Conservation (phyloP, 2,888 invertebrate genomes). For the Cordilura impudica region DNA sequence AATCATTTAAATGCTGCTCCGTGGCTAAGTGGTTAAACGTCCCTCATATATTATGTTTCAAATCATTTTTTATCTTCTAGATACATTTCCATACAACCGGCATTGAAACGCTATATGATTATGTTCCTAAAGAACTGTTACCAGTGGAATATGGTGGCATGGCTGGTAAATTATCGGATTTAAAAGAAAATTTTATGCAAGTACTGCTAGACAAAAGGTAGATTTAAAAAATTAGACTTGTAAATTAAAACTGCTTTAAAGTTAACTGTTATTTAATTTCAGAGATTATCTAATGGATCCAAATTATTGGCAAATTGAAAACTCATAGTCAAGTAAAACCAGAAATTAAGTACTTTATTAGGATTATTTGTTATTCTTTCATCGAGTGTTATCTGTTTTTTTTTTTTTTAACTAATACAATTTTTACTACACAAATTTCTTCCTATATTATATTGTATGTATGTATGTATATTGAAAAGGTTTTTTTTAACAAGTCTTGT, state of each 20-base stretch:
- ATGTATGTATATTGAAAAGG: no score
- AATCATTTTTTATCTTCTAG: constrained; percentile 76
- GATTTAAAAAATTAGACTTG: neutral
- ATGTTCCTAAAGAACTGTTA: constrained; percentile 78
- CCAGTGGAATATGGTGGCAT: constrained; percentile 73
- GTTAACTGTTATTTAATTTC: constrained; percentile 63
- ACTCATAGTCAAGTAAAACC: constrained; percentile 65
- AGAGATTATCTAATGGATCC: constrained; percentile 82
- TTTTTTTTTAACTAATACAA: neutral
- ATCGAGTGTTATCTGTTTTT: neutral
- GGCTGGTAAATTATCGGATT: constrained; percentile 74
- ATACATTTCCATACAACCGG: constrained; percentile 84
- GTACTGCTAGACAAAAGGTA: constrained; percentile 81
- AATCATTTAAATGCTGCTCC: no score
- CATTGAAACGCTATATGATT: constrained; percentile 81
- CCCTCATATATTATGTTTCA: no score
- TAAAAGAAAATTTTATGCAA: constrained; percentile 81
- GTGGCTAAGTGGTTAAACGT: no score
- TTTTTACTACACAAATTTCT: neutral
- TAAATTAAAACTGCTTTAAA: neutral
- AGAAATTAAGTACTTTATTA: neutral
- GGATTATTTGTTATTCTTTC: neutral
- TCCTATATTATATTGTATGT: neutral
- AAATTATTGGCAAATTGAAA: constrained; percentile 81
- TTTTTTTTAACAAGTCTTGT: neutral